Conservation (phyloP, 2,113 vertebrate genomes). For the Brachypodius melanocephalos region DNA sequence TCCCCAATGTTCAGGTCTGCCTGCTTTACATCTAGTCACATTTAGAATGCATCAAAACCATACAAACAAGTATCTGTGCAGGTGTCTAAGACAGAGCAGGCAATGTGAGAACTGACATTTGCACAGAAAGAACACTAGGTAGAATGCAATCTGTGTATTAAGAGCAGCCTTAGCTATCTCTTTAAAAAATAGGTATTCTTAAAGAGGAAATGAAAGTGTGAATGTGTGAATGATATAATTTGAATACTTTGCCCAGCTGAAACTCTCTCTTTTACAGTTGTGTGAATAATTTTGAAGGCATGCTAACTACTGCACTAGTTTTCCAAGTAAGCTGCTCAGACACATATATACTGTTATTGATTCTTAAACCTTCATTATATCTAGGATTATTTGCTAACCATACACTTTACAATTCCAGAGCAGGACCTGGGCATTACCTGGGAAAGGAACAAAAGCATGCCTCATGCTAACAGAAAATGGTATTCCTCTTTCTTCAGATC, state of each 20-base stretch:
- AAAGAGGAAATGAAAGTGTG: not conserved
- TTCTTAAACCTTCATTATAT: not conserved
- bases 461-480: constrained; percentile 92
- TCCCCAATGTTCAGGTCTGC: not conserved
- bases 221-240: not conserved
- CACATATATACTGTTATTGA: not conserved
- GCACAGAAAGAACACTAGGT: not conserved
- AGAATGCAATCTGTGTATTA: not conserved
- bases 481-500: constrained; percentile 65
- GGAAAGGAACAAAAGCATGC: constrained; percentile 91
- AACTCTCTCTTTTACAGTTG: not conserved
- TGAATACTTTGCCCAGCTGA: not conserved
- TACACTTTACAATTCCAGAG: not conserved
- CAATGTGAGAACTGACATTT: not conserved
- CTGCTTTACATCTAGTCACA: not conserved
- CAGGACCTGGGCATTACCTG: constrained; percentile 75
- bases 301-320: not conserved
- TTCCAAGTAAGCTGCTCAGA: not conserved
- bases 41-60: not conserved
- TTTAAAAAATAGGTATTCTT: not conserved
- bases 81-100: not conserved
- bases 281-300: not conserved
- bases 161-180: not conserved
- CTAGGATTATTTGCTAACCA: not conserved
- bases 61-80: not conserved